Evolutionary conservation across 2,113 vertebrate genomes (phyloP).

Genomic region (Cryptotis parvus): DNA sequence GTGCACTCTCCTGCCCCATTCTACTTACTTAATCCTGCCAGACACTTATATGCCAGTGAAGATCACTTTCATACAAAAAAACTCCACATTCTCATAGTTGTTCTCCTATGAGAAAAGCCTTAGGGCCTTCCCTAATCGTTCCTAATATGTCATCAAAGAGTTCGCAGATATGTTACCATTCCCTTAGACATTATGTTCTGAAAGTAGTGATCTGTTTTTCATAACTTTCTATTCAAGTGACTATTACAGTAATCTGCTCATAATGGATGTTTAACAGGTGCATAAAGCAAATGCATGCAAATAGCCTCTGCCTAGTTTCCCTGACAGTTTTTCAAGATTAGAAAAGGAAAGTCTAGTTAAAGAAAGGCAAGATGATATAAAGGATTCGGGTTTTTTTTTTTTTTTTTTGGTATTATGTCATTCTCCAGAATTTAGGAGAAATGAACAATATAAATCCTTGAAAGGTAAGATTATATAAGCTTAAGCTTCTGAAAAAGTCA

Average conservation of each 20-base stretch:
- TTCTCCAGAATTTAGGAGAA: slow-evolving; percentile 56
- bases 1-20: neutral
- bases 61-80: slow-evolving; percentile 62
- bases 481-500: slow-evolving; percentile 54
- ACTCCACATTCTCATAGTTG: slow-evolving; percentile 57
- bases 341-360: slow-evolving; percentile 46
- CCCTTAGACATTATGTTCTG: slow-evolving; percentile 61
- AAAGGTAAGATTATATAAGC: slow-evolving; percentile 69
- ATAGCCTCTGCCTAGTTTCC: slow-evolving; percentile 46
- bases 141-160: slow-evolving; percentile 47
- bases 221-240: slow-evolving; percentile 59
- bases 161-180: slow-evolving; percentile 64
- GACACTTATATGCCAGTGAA: slow-evolving; percentile 48
- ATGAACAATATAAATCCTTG: slow-evolving; percentile 60
- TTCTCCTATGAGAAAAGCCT: slow-evolving; percentile 53
- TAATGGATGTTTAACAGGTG: slow-evolving; percentile 76
- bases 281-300: slow-evolving; percentile 64
- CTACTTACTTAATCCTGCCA: slow-evolving; percentile 56
- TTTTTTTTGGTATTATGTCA: neutral
- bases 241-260: slow-evolving; percentile 59
- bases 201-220: slow-evolving; percentile 63
- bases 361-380: slow-evolving; percentile 5
- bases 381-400: too few species aligned
- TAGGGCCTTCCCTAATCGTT: slow-evolving; percentile 25
- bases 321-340: neutral